phyloP scores from a whole-genome alignment of 2,888 invertebrate species.

The Leucoptera coffeella region DNA sequence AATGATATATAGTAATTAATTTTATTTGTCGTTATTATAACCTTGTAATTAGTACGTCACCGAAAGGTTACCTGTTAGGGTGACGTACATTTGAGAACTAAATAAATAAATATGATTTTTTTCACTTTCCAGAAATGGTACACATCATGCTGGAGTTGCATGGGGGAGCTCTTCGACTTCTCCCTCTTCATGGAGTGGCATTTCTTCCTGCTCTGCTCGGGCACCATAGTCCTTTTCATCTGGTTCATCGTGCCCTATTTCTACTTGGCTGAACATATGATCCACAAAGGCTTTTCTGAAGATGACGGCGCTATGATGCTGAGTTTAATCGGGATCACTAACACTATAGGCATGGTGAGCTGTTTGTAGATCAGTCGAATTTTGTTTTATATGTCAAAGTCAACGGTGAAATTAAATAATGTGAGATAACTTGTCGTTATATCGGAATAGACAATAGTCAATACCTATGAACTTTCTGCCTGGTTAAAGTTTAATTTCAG shows the following conservation, averaged over 20 bases:
- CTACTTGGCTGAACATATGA: slow-evolving; percentile 82
- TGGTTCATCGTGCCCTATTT: slow-evolving; percentile 96
- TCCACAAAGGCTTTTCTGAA: slow-evolving; percentile 57
- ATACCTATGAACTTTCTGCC: no score
- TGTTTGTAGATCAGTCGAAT: no score
- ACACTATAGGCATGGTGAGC: slow-evolving; percentile 83
- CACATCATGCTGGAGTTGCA: slow-evolving; percentile 25
- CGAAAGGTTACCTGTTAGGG: no score
- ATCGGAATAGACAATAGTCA: no score
- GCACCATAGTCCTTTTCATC: slow-evolving; percentile 83
- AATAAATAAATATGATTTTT: no score
- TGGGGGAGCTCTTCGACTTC: slow-evolving; percentile 61
- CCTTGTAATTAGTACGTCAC: no score
- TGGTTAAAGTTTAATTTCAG: no score
- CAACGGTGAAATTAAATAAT: no score
- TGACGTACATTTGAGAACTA: no score
- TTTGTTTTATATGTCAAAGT: background rate
- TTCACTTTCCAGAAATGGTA: slow-evolving; percentile 27
- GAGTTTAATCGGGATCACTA: slow-evolving; percentile 82
- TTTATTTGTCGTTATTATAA: no score
- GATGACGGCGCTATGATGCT: slow-evolving; percentile 73
- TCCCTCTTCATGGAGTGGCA: slow-evolving; percentile 70
- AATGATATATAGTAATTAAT: no score
- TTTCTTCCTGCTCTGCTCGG: slow-evolving; percentile 74
- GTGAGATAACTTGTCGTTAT: no score